Evolutionary conservation across 2,888 invertebrate species (phyloP).

Genomic region (Cotesia congregata): DNA sequence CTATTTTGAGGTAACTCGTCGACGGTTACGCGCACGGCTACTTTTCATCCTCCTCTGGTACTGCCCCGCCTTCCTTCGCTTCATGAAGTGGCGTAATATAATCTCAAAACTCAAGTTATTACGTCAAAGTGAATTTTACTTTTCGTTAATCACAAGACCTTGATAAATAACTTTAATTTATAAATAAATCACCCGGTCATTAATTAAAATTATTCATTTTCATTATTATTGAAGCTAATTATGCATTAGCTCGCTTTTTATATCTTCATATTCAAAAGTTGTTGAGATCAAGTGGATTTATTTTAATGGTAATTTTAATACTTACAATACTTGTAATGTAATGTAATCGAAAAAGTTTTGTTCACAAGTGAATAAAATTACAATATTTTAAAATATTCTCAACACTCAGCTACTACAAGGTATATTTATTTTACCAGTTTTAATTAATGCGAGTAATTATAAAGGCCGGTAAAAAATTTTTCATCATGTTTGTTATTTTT

Average conservation of each 20-base stretch:
- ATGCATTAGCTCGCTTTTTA: not conserved
- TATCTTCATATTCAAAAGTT: not conserved
- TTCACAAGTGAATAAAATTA: not conserved
- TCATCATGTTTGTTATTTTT: not conserved
- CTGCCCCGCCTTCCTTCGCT: not conserved
- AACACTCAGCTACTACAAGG: not conserved
- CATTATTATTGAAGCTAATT: not conserved
- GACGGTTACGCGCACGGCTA: slow-evolving; percentile 17
- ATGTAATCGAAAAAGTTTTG: not conserved
- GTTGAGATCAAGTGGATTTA: not conserved
- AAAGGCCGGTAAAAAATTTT: not conserved
- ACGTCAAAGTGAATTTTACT: slow-evolving; percentile 7
- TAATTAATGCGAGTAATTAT: not conserved
- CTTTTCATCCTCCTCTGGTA: slow-evolving; percentile 10
- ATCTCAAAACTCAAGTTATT: slow-evolving; percentile 22
- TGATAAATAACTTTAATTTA: slow-evolving; percentile 9
- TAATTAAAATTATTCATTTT: slow-evolving; percentile 1
- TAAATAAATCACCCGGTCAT: slow-evolving; percentile 13
- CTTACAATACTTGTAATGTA: not conserved
- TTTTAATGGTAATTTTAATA: not conserved
- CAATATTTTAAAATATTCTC: not conserved
- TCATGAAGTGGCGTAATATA: slow-evolving; percentile 26
- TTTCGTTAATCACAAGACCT: slow-evolving; percentile 15
- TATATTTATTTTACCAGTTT: not conserved
- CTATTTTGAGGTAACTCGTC: slow-evolving; percentile 26